Percentiles rank a stretch among this genome's conserved stretches.
phyloP scores from a whole-genome alignment of 2,797 vertebrate genomes.

The Acipenser ruthenus region DNA sequence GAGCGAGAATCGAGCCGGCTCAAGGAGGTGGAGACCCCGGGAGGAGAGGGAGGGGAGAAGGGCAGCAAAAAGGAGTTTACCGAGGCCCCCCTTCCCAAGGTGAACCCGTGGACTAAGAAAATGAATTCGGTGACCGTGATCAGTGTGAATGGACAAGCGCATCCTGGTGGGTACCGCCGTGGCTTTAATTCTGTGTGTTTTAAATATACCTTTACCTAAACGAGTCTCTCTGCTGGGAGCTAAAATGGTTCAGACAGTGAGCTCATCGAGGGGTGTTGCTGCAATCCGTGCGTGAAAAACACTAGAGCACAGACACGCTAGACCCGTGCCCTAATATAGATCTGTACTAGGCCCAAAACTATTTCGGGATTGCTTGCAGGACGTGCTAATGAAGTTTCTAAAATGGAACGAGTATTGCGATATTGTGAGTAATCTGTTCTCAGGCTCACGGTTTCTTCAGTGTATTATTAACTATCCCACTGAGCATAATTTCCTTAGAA shows the following conservation, averaged over 20 bases:
- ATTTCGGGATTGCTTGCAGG: conserved; percentile 34
- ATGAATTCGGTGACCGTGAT: conserved; percentile 66
- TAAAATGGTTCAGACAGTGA: too few relatives aligned
- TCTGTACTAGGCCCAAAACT: conserved; percentile 26
- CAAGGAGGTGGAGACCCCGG: conserved; percentile 27
- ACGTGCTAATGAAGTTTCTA: too few relatives aligned
- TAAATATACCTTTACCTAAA: too few relatives aligned
- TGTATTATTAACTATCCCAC: not conserved
- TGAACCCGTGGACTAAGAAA: conserved; percentile 95
- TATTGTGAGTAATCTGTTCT: too few relatives aligned
- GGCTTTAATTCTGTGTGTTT: too few relatives aligned
- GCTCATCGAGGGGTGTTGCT: too few relatives aligned
- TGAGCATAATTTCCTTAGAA: too few relatives aligned
- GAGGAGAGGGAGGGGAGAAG: conserved; percentile 42
- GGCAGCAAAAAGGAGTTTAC: conserved; percentile 72
- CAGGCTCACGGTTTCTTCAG: conserved; percentile 7
- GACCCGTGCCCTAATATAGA: conserved; percentile 38
- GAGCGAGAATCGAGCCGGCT: conserved; percentile 31
- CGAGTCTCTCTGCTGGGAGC: too few relatives aligned
- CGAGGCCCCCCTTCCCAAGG: conserved; percentile 90
- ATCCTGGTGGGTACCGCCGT: conserved; percentile 64
- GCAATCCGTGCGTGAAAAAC: too few relatives aligned
- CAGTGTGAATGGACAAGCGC: conserved; percentile 79
- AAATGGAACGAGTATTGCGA: too few relatives aligned
- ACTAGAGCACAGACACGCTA: conserved; percentile 20